Evolutionary conservation across 2,888 invertebrate genomes (phyloP), one percentile per base, ranked within the genome.

Genomic region (Ochropacha duplaris): DNA sequence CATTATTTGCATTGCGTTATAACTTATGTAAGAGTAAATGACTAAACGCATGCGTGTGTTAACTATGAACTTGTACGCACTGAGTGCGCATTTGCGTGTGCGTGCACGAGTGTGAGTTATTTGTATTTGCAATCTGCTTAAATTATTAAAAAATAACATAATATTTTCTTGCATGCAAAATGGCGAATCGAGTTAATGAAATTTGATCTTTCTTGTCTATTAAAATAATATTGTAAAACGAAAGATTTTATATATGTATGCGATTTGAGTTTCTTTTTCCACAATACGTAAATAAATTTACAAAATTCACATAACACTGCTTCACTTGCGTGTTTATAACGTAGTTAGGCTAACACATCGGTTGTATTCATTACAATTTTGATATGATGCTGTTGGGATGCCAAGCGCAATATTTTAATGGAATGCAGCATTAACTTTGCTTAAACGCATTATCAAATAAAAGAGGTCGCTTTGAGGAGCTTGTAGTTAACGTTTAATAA

Each of bases 401-500:
- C 36, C 36, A 36, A n/a, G 36, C 36, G 36, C 36, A 36, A 31
- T 31, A 5, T 50, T 26, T 26, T 24, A 26, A n/a, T 28, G 51
- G 28, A 51, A 16, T 50, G 26, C 26, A n/a, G 1, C 19, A 58
- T 56, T 54, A 59, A 56, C 54, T 56, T 55, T 19, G 16, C 12
- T 14, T 22, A 24, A 36, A 19, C 12, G 57, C 60, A 65, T 64
- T 11, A 56, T 9, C 54, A 44, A 52, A 22, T 68, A 71, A 75
- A 55, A 57, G 72, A 69, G 72, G 69, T 69, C 54, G 72, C 74
- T 66, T 76, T 61, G 56, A 57, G 54, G 55, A 58, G 73, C 75
- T 78, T 76, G 61, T 71, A 68, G 71, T 57, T 39, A 31, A 22
- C 12, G 54, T 44, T 44, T 44, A 19, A 4, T 26, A 52, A 31